These are phyloP conservation scores for Ispidina lecontei DNA, from an alignment of 2,797 vertebrate genomes.

Conservation along the genomic window DNA sequence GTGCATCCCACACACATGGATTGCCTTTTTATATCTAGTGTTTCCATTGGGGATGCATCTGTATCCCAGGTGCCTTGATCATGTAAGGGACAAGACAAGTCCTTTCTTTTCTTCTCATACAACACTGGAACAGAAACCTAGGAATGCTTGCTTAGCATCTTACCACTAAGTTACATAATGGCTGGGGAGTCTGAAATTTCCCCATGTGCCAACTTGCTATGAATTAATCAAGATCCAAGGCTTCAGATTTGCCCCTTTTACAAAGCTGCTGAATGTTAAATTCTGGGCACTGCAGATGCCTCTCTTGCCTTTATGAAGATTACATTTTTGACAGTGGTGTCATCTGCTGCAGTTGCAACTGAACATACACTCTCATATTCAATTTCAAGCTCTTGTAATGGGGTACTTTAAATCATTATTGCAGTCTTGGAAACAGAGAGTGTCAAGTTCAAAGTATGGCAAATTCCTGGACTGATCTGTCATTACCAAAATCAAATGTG, in stretches of 20 bases:
- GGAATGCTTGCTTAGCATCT: not conserved
- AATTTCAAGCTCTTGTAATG: not conserved
- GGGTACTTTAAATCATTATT: not conserved
- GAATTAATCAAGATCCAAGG: not conserved
- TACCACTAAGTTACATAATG: not conserved
- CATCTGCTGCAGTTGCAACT: not conserved
- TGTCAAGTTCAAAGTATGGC: not conserved
- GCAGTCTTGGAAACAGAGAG: not conserved
- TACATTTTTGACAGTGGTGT: not conserved
- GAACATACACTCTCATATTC: not conserved
- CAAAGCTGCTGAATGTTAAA: not conserved
- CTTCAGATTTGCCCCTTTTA: not conserved
- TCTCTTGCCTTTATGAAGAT: not conserved
- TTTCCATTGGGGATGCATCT: not conserved
- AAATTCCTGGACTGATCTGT: not conserved
- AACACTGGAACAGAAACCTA: not conserved
- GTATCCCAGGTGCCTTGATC: not conserved
- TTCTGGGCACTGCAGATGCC: not conserved
- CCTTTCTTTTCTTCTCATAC: not conserved
- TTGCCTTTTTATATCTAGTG: constrained; percentile 4
- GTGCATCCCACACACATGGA: not conserved
- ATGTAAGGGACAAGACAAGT: not conserved
- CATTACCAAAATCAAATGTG: not conserved
- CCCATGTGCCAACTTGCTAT: not conserved
- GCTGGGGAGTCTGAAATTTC: not conserved